Base-by-base conservation (phyloP, 2,113 vertebrate genomes). In the Urocitellus parryii region DNA sequence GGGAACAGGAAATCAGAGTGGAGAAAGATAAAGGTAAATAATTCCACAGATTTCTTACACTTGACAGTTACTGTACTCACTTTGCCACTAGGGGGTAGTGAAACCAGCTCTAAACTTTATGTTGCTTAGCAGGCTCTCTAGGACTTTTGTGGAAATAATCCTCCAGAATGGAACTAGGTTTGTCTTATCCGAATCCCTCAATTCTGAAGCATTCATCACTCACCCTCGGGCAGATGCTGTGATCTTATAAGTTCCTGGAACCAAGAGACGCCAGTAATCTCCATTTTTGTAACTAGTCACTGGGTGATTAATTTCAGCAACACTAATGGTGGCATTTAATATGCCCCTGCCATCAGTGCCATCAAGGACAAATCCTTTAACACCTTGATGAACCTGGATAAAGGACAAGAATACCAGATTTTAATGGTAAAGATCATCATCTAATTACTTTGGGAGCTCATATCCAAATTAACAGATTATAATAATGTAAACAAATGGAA, bases 211-310 rank as follows among this genome's bases (percentile, higher is more conserved):
- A 72, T 6, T 12, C 0, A 87, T 94, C 4, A 82, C 98, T 99
- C 96, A 99, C 99, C 99, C 99, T 96, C 98, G 98, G 51, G 99
- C 99, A 34, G 99, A 99, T 0, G 99, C 99, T 37, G 99, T 99
- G 97, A 99, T 96, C 73, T 97, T 98, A 90, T 99, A 99, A 0
- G 95, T 99, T 84, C 99, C 99, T 24, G 98, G 99, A 73, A 98
- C 98, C 97, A 99, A 97, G 27, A 99, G 99, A 94, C 99, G 99
- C 99, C 99, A 99, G 97, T 99, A 99, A 97, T 99, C 99, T 94
- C 99, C 99, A 58, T 97, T 98, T 86, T 95, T 98, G 96, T 98
- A 99, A n/a, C 99, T 99, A 88, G 98, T 99, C 97, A 99, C 96
- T 0, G 98, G 98, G 95, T 99, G 99, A 96, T 99, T 92, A 67